Conservation (phyloP, 2,888 invertebrate species). For the Macrophya alboannulata region DNA sequence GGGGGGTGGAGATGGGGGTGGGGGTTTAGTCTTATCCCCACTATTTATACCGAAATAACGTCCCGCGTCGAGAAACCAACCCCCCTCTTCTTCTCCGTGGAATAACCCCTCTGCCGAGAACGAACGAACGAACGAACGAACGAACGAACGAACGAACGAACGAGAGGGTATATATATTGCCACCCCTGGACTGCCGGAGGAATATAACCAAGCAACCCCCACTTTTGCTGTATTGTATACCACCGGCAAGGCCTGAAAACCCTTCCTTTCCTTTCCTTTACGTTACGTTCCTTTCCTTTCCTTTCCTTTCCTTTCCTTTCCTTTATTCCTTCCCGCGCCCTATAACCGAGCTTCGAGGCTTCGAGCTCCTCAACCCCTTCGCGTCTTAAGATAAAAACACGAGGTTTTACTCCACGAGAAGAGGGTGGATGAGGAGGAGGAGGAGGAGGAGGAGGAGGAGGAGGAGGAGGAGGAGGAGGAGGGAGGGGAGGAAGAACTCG, state of each 20-base stretch:
- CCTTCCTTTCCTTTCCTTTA: too few species aligned
- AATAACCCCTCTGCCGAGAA: too few species aligned
- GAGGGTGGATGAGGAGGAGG: background rate
- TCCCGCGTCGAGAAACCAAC: constrained; percentile 60
- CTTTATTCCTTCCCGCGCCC: background rate
- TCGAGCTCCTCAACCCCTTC: constrained; percentile 62
- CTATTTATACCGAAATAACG: constrained; percentile 62
- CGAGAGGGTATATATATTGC: background rate
- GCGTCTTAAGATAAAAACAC: constrained; percentile 79
- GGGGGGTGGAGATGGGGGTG: constrained; percentile 65
- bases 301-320: background rate
- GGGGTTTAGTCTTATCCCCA: constrained; percentile 78
- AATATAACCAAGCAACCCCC: background rate
- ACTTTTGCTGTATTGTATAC: too few species aligned
- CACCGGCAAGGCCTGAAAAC: too few species aligned
- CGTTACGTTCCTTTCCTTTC: background rate
- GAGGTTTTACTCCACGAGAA: background rate
- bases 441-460: background rate
- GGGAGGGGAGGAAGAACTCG: background rate
- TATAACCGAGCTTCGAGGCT: background rate
- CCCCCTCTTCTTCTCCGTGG: constrained; percentile 66
- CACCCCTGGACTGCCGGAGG: constrained; percentile 5
- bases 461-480: background rate
- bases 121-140: too few species aligned
- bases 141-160: background rate